These are phyloP conservation scores for Epinotia nisella DNA, from an alignment of 2,888 invertebrate species.

Conservation along the genomic window DNA sequence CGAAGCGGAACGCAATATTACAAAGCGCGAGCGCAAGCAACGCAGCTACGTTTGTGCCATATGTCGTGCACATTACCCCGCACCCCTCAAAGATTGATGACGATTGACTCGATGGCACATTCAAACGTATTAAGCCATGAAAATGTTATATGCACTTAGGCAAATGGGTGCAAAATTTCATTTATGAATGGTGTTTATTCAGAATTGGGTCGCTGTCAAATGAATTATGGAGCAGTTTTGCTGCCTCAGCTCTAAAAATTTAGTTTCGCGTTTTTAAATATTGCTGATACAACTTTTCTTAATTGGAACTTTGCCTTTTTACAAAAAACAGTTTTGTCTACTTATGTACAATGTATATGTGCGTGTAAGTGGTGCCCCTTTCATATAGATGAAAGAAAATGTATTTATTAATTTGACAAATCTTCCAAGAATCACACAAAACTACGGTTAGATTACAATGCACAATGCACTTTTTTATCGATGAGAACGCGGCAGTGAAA, in stretches of 20 bases:
- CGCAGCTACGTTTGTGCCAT: conserved; percentile 66
- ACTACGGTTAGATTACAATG: conserved; percentile 28
- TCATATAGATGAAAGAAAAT: neutral
- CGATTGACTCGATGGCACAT: conserved; percentile 69
- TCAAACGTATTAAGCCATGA: conserved; percentile 81
- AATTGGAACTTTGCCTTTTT: too few species aligned
- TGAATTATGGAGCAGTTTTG: conserved; percentile 12
- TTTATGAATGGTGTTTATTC: conserved; percentile 43
- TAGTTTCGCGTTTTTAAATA: neutral
- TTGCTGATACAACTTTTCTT: too few species aligned
- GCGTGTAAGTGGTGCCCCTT: neutral
- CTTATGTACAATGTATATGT: too few species aligned
- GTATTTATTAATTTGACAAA: neutral
- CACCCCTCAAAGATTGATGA: conserved; percentile 82
- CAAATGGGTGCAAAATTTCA: conserved; percentile 73
- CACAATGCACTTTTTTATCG: conserved; percentile 40
- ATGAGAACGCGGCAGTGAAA: conserved; percentile 41
- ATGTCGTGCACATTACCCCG: conserved; percentile 78
- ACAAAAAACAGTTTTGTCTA: too few species aligned
- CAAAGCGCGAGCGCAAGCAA: conserved; percentile 53
- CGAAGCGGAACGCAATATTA: conserved; percentile 69
- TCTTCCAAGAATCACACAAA: neutral
- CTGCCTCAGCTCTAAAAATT: conserved; percentile 1
- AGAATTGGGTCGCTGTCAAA: conserved; percentile 30
- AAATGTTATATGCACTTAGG: conserved; percentile 82